These are phyloP conservation scores for Tiliacea citrago DNA, from an alignment of 2,888 invertebrate species.

Conservation along the genomic window DNA sequence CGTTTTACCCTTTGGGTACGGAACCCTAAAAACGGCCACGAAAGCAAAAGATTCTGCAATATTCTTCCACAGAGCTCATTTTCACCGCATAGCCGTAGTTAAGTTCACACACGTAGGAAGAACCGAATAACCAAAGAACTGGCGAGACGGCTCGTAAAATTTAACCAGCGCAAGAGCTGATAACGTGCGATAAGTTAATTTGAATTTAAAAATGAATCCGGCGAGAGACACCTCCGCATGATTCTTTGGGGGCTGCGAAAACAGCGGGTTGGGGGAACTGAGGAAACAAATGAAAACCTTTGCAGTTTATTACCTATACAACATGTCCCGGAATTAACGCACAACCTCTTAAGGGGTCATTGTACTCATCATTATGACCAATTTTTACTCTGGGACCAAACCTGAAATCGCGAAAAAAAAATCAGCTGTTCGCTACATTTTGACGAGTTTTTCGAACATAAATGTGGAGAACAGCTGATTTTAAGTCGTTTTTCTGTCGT, in stretches of 20 bases:
- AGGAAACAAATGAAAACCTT: background rate
- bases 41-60: constrained; percentile 31
- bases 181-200: constrained; percentile 70
- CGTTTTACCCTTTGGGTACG: too few species aligned
- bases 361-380: too few species aligned
- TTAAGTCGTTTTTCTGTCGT: too few species aligned
- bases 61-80: constrained; percentile 35
- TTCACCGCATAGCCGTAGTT: constrained; percentile 46
- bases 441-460: too few species aligned
- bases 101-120: constrained; percentile 55
- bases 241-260: constrained; percentile 42
- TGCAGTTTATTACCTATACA: too few species aligned
- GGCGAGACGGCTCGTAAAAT: constrained; percentile 61
- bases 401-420: too few species aligned
- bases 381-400: too few species aligned
- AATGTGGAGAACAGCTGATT: too few species aligned
- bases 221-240: constrained; percentile 57
- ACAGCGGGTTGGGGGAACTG: background rate
- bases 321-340: too few species aligned
- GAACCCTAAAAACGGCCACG: constrained; percentile 18
- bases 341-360: too few species aligned
- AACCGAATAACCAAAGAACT: constrained; percentile 42
- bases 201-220: constrained; percentile 74
- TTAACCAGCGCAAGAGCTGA: constrained; percentile 60
- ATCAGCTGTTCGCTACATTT: too few species aligned